Conservation (phyloP, 2,113 vertebrate genomes). For the Perca flavescens region DNA sequence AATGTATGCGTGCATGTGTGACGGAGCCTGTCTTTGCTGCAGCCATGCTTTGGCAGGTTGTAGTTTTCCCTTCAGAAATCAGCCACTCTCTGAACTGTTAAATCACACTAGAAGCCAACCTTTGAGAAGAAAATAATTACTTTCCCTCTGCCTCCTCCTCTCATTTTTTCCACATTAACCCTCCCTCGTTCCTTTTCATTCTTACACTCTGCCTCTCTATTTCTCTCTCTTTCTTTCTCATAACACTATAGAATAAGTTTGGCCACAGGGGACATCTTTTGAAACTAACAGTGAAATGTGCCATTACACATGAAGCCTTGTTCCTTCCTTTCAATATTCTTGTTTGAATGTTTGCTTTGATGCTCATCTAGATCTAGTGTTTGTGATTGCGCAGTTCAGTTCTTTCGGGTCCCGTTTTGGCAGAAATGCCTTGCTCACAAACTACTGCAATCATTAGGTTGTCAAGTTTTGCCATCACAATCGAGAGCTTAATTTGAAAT, state of each 20-base stretch:
- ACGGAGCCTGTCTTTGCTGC: constrained; percentile 45
- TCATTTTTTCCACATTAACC: constrained; percentile 61
- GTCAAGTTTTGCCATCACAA: constrained; percentile 37
- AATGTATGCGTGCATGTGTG: constrained; percentile 8
- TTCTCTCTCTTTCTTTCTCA: constrained; percentile 10
- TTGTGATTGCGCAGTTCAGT: constrained; percentile 18
- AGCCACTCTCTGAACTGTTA: constrained; percentile 83
- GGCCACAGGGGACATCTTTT: constrained; percentile 36
- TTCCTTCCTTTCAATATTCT: neutral
- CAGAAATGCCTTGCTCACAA: constrained; percentile 19
- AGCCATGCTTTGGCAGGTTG: constrained; percentile 71
- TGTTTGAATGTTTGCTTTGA: constrained; percentile 32
- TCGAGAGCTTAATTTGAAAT: constrained; percentile 49
- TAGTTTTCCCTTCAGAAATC: constrained; percentile 81
- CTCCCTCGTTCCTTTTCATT: constrained; percentile 37
- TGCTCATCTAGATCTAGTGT: constrained; percentile 2
- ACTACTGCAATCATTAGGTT: constrained; percentile 40
- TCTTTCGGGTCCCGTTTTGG: constrained; percentile 33
- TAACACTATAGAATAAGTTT: constrained; percentile 18
- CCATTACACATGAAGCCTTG: neutral
- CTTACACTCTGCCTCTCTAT: constrained; percentile 18
- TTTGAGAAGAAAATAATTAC: constrained; percentile 85
- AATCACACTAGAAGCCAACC: constrained; percentile 80
- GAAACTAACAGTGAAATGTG: constrained; percentile 22
- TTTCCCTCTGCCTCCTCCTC: constrained; percentile 66